Percentiles rank a stretch among this genome's conserved stretches.
Evolutionary conservation across 2,888 invertebrate species (phyloP).

Genomic region (Rhabditoides inermis): DNA sequence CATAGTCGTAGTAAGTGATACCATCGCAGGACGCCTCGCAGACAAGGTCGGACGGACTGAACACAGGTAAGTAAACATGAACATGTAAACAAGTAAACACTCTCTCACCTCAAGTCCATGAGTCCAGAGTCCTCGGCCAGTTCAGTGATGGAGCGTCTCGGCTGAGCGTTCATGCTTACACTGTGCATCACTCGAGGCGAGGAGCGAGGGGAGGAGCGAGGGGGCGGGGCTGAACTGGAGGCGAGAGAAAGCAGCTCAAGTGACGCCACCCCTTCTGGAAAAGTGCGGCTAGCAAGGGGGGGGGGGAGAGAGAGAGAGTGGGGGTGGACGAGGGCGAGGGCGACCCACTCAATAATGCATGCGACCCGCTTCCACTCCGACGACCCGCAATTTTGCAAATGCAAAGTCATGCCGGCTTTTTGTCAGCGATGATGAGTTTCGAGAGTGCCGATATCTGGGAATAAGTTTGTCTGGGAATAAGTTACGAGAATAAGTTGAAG

Average conservation of each 20-base stretch:
- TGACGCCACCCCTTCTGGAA: background rate
- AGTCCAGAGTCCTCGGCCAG: slow-evolving; percentile 43
- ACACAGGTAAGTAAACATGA: no score
- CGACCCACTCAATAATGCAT: background rate
- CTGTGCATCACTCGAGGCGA: background rate
- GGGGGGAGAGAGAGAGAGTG: background rate
- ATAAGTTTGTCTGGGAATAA: background rate
- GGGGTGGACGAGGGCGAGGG: background rate
- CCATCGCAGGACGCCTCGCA: slow-evolving; percentile 37
- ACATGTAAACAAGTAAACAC: no score
- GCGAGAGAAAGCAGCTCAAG: background rate
- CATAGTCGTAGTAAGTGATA: slow-evolving; percentile 43
- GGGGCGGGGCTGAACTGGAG: background rate
- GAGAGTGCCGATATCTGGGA: no score
- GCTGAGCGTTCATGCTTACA: no score
- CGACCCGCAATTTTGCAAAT: no score
- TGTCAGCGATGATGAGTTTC: no score
- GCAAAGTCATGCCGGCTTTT: no score
- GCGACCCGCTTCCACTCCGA: background rate
- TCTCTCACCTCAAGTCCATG: no score
- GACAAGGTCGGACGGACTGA: slow-evolving; percentile 46
- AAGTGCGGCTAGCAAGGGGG: background rate
- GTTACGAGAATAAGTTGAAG: background rate
- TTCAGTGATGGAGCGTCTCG: slow-evolving; percentile 42
- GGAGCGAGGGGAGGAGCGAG: background rate